Percentiles rank a stretch among this genome's conserved stretches.
These are phyloP conservation scores for Loris lydekkerianus DNA, from an alignment of 2,797 vertebrate genomes.

Conservation along the genomic window DNA sequence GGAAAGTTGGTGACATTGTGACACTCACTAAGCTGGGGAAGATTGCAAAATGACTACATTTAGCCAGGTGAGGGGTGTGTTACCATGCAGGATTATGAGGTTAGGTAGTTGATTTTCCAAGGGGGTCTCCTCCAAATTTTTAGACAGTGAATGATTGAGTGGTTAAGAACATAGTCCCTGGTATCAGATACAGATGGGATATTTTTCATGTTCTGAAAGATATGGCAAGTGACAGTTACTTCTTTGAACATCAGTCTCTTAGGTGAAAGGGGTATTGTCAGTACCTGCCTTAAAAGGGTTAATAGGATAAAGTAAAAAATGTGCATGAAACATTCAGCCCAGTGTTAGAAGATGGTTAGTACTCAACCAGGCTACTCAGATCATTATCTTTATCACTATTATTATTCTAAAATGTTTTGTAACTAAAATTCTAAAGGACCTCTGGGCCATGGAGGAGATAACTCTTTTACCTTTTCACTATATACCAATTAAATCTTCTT, in stretches of 20 bases:
- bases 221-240: not conserved
- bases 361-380: not conserved
- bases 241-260: not conserved
- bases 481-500: not conserved
- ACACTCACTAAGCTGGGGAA: not conserved
- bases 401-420: slow-evolving; percentile 39
- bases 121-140: not conserved
- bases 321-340: not conserved
- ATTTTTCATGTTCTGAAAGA: not conserved
- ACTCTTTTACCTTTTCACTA: not conserved
- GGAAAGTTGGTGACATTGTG: not conserved
- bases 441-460: not conserved
- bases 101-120: not conserved
- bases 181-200: fast-evolving
- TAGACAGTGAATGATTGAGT: not conserved
- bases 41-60: not conserved
- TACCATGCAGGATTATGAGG: fast-evolving
- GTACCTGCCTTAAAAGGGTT: not conserved
- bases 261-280: not conserved
- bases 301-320: not conserved
- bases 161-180: not conserved
- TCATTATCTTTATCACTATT: not conserved
- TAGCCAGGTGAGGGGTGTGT: not conserved
- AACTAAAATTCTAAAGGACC: not conserved
- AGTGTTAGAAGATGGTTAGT: not conserved